Conservation (phyloP, 2,113 vertebrate genomes). For the Chiloscyllium plagiosum region DNA sequence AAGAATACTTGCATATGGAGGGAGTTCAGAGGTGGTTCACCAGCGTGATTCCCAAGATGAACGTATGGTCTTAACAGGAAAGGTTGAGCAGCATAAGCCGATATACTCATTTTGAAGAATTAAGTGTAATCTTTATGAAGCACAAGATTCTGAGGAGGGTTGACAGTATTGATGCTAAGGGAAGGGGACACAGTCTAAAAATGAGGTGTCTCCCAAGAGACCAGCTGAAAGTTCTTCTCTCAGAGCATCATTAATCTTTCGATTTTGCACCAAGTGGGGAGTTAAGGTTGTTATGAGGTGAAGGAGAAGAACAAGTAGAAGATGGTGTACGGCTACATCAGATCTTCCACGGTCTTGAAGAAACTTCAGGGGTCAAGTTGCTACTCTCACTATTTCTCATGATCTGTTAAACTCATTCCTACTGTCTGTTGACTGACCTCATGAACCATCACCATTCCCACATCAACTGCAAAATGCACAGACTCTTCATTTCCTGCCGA, state of each 20-base stretch:
- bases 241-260: neutral
- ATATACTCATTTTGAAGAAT: neutral
- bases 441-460: neutral
- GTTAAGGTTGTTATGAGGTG: neutral
- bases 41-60: too few species aligned
- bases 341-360: neutral
- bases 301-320: neutral
- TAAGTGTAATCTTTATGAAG: neutral
- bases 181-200: neutral
- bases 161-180: too few species aligned
- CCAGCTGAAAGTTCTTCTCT: neutral
- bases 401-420: neutral
- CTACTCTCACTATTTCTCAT: neutral
- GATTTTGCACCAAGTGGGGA: neutral
- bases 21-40: neutral
- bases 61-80: neutral
- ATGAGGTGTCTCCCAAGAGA: neutral
- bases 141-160: neutral
- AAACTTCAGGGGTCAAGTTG: neutral
- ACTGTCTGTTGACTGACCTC: neutral
- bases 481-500: neutral
- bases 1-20: neutral
- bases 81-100: neutral
- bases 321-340: neutral
- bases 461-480: neutral